Evolutionary conservation across 2,797 vertebrate genomes (phyloP), one percentile per base, ranked within the genome.

Genomic region (Tachyglossus aculeatus): DNA sequence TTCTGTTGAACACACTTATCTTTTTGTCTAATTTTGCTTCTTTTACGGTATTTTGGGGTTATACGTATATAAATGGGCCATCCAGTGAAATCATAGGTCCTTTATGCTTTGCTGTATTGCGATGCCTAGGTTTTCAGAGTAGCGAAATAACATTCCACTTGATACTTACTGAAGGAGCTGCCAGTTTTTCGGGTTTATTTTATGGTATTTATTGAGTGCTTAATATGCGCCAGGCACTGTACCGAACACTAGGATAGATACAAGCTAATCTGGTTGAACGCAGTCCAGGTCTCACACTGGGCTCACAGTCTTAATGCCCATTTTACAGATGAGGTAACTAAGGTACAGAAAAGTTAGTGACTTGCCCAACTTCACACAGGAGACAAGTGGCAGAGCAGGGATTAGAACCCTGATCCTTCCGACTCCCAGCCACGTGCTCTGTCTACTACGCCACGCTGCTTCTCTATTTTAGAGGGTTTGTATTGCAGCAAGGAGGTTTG

Each of bases 201-300:
- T n/a, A n/a, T n/a, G n/a, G n/a, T n/a, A n/a, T n/a, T n/a, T n/a
- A n/a, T n/a, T n/a, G n/a, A n/a, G n/a, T n/a, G 56, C 33, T 19
- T 44, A 63, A 4, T 40, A 40, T 55, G 2, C 64, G 9, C 63
- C 53, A 50, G 19, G 2, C 44, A 53, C 31, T 58, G 67, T 36
- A 18, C 24, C n/a, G n/a, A n/a, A n/a, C n/a, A n/a, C n/a, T n/a
- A n/a, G n/a, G n/a, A n/a, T n/a, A n/a, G n/a, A n/a, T n/a, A n/a
- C n/a, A n/a, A n/a, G n/a, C n/a, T n/a, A n/a, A n/a, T n/a, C n/a
- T 67, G 29, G 52, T 64, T 75, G 21, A 34, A 62, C 62, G 12
- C 25, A 36, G 25, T 65, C 36, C 5, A 13, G 66, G 38, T 62
- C 27, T 44, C 52, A 19, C 38, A 45, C 36, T 68, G 38, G 48